Evolutionary conservation across 2,888 invertebrate genomes (phyloP).

Genomic region (Molorchus minor): DNA sequence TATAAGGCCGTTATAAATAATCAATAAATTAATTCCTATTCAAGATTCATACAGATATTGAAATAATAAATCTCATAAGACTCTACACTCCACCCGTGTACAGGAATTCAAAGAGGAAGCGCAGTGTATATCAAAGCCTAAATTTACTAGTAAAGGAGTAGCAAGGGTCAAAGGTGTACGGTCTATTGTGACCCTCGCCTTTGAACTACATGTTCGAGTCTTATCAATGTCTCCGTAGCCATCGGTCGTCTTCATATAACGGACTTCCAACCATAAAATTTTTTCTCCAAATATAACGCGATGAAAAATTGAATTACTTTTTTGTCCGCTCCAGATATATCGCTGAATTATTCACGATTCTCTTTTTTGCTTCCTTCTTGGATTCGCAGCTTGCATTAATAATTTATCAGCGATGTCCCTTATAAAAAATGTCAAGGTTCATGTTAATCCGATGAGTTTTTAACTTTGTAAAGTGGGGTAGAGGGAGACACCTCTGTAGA

Average conservation of each 20-base stretch:
- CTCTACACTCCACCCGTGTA: conserved; percentile 13
- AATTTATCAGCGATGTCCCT: too few species aligned
- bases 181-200: conserved; percentile 36
- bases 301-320: not conserved
- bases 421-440: too few species aligned
- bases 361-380: too few species aligned
- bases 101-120: conserved; percentile 35
- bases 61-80: conserved; percentile 8
- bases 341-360: too few species aligned
- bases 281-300: not conserved
- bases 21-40: not conserved
- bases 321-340: too few species aligned
- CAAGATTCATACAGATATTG: conserved; percentile 8
- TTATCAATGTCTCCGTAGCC: conserved; percentile 22
- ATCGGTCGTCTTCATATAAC: conserved; percentile 9
- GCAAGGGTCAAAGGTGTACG: conserved; percentile 33
- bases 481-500: too few species aligned
- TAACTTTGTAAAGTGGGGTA: too few species aligned
- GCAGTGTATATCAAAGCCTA: conserved; percentile 40
- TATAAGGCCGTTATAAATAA: too few species aligned
- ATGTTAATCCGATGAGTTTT: too few species aligned
- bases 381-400: too few species aligned
- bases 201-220: conserved; percentile 17
- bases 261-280: not conserved
- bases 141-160: conserved; percentile 46